Conservation (phyloP, 2,113 vertebrate species). For the Cnemophilus loriae region DNA sequence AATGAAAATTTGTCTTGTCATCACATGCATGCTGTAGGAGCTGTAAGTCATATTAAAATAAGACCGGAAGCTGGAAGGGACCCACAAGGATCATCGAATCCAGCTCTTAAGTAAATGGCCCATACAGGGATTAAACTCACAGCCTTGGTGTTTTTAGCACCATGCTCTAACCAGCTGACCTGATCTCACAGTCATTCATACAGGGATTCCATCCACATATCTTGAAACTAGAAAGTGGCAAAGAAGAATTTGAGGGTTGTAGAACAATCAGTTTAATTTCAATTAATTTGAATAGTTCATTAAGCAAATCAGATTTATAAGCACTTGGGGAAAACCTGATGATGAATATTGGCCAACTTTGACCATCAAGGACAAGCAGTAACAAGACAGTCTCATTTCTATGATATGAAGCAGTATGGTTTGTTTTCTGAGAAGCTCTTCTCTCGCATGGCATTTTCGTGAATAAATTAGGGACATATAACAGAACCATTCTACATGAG, state of each 20-base stretch:
- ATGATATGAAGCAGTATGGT: neutral
- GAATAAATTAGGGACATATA: neutral
- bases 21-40: neutral
- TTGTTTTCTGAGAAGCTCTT: neutral
- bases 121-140: neutral
- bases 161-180: neutral
- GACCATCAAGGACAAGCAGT: neutral
- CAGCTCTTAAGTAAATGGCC: neutral
- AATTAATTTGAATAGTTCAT: neutral
- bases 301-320: neutral
- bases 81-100: neutral
- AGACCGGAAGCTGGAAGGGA: neutral
- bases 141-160: neutral
- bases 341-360: neutral
- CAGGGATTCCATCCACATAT: neutral
- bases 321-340: neutral
- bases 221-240: neutral
- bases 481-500: neutral
- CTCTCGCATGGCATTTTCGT: neutral
- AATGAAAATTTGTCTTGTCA: neutral
- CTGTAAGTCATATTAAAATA: neutral
- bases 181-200: neutral
- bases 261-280: neutral
- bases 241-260: neutral
- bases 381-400: neutral